These are phyloP conservation scores for Heterodera schachtii DNA, from an alignment of 1,140 invertebrate species.

Conservation along the genomic window DNA sequence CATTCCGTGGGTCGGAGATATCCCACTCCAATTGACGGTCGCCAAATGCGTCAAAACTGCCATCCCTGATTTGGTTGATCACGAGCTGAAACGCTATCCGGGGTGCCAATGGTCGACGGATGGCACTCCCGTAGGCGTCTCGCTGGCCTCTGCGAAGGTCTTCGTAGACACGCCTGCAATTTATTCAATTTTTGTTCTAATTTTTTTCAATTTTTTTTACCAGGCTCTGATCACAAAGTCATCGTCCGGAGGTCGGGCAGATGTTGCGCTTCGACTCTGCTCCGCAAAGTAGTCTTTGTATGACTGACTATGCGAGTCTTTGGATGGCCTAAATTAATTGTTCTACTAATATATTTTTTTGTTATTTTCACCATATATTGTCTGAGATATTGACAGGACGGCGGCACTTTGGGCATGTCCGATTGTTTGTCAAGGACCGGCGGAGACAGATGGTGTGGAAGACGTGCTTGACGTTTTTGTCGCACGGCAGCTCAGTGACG, in stretches of 20 bases:
- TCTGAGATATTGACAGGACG: too few relatives aligned
- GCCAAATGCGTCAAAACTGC: not conserved
- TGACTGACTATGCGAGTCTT: too few relatives aligned
- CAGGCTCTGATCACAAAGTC: not conserved
- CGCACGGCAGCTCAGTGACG: not conserved
- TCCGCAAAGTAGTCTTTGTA: too few relatives aligned
- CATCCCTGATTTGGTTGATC: not conserved
- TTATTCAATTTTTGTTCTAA: too few relatives aligned
- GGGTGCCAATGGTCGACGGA: not conserved
- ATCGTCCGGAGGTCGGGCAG: not conserved
- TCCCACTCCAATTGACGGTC: not conserved
- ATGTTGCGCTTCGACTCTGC: too few relatives aligned
- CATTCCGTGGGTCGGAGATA: not conserved
- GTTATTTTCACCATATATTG: too few relatives aligned
- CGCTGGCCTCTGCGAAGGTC: not conserved
- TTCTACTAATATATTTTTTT: too few relatives aligned
- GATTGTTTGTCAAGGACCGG: not conserved
- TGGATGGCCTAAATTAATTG: too few relatives aligned
- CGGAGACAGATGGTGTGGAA: not conserved
- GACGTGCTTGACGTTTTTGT: not conserved
- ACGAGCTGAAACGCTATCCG: not conserved
- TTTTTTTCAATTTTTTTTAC: not conserved
- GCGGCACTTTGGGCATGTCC: not conserved
- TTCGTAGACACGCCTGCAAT: not conserved
- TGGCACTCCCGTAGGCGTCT: not conserved